phyloP scores from a whole-genome alignment of 2,797 vertebrate species.

The Erpetoichthys calabaricus region DNA sequence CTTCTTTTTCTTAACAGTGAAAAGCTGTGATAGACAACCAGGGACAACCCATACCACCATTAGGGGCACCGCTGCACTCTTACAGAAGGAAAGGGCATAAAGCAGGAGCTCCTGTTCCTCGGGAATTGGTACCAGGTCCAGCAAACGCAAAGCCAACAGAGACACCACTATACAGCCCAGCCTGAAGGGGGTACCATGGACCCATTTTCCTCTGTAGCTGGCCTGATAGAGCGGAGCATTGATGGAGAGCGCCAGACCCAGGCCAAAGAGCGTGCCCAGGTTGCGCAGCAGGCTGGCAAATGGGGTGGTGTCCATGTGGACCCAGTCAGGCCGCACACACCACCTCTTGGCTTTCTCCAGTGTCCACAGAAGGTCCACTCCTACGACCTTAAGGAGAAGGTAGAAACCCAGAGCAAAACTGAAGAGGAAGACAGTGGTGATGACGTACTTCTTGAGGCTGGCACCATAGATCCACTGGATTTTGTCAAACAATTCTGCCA shows the following conservation, averaged over 20 bases:
- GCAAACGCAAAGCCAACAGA: slow-evolving; percentile 40
- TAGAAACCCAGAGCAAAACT: slow-evolving; percentile 34
- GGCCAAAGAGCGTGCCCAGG: slow-evolving; percentile 35
- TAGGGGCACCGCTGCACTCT: slow-evolving; percentile 44
- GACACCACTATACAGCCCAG: slow-evolving; percentile 33
- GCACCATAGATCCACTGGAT: slow-evolving; percentile 30
- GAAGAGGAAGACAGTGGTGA: slow-evolving; percentile 26
- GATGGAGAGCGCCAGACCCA: slow-evolving; percentile 27
- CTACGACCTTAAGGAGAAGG: slow-evolving; percentile 25
- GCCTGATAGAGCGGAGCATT: slow-evolving; percentile 28
- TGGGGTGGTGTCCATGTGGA: slow-evolving; percentile 31
- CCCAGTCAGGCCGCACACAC: slow-evolving; percentile 32
- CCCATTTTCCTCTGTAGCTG: slow-evolving; percentile 19
- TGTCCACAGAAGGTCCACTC: slow-evolving; percentile 36
- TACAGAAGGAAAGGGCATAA: slow-evolving; percentile 52
- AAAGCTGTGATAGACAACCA: slow-evolving; percentile 13
- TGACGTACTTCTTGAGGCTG: slow-evolving; percentile 26
- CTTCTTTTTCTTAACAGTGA: neutral
- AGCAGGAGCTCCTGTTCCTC: slow-evolving; percentile 34
- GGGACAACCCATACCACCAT: slow-evolving; percentile 12
- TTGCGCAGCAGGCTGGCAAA: slow-evolving; percentile 36
- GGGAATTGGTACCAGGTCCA: slow-evolving; percentile 47
- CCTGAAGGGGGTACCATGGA: slow-evolving; percentile 22
- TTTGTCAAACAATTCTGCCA: slow-evolving; percentile 30
- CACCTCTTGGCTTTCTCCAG: slow-evolving; percentile 33